Base-by-base conservation (phyloP, 2,888 invertebrate species). In the Archaeoteleia sp. region DNA sequence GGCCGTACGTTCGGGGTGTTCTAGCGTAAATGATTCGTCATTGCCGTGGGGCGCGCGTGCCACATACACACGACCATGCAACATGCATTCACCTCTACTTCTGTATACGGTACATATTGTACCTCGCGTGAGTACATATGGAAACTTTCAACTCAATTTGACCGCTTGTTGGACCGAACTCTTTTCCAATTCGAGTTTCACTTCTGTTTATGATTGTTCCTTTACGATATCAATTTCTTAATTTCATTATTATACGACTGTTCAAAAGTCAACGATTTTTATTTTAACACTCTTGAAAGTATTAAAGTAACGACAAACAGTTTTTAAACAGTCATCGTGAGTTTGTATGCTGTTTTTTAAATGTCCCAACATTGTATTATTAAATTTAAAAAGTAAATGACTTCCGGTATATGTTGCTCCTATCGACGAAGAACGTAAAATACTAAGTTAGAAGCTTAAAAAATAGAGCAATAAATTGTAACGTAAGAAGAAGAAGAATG, bases 1-100 rank as follows among this genome's bases (percentile, higher is more conserved):
- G n/a, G n/a, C n/a, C n/a, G n/a, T n/a, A n/a, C n/a, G n/a, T 58
- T 68, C 77, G 83, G 83, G 84, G 83, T 82, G 83, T 83, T 82
- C 82, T 81, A 82, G 79, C 82, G 79, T 82, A 82, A 82, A 84
- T 84, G 83, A 84, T 83, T 83, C 85, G 84, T 84, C 85, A 84
- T 84, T 82, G 84, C 84, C 83, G 82, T 77, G 81, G 83, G 83
- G 82, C 81, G 81, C 83, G 84, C 82, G 84, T 81, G 83, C 82
- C 82, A 79, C 81, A 74, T 78, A 80, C 77, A 80, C 81, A 67
- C 23, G 27, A 42, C 40, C 45, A 49, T 51, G 40, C 61, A 60
- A 55, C 51, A 42, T 53, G 55, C 54, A 66, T 65, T 54, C 54
- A 67, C 53, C 45, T 67, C 66, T 58, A 58, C 55, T 53, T 42